Evolutionary conservation across 2,113 vertebrate species (phyloP).

Genomic region (Tiliqua scincoides): DNA sequence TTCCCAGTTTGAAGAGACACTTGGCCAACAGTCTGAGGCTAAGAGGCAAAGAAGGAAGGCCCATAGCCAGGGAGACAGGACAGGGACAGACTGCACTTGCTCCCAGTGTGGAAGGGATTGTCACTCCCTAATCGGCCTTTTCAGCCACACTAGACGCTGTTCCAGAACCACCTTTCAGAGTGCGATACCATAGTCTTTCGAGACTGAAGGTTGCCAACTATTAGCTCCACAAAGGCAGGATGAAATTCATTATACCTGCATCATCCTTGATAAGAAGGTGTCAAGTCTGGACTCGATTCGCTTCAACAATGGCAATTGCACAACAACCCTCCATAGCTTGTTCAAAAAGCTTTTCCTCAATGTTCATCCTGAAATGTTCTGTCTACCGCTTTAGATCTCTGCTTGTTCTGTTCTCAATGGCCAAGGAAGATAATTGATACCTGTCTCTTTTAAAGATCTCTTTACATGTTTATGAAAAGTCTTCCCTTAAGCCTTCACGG

Average conservation of each 20-base stretch:
- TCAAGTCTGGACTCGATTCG: constrained; percentile 35
- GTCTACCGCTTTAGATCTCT: background rate
- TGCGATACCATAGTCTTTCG: too few species aligned
- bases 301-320: constrained; percentile 32
- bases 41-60: too few species aligned
- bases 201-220: too few species aligned
- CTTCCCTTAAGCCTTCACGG: constrained; percentile 18
- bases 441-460: background rate
- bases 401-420: constrained; percentile 45
- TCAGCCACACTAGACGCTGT: too few species aligned
- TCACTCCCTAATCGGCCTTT: too few species aligned
- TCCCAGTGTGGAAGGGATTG: too few species aligned
- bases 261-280: constrained; percentile 39
- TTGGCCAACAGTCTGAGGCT: too few species aligned
- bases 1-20: too few species aligned
- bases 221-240: constrained; percentile 39
- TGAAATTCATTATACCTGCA: constrained; percentile 52
- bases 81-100: too few species aligned
- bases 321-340: constrained; percentile 8
- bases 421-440: background rate
- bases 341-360: constrained; percentile 9
- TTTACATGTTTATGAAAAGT: constrained; percentile 27
- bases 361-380: constrained; percentile 35
- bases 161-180: too few species aligned
- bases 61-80: too few species aligned